Conservation (phyloP, 2,888 invertebrate genomes). For the Agonopterix alstromeriana region DNA sequence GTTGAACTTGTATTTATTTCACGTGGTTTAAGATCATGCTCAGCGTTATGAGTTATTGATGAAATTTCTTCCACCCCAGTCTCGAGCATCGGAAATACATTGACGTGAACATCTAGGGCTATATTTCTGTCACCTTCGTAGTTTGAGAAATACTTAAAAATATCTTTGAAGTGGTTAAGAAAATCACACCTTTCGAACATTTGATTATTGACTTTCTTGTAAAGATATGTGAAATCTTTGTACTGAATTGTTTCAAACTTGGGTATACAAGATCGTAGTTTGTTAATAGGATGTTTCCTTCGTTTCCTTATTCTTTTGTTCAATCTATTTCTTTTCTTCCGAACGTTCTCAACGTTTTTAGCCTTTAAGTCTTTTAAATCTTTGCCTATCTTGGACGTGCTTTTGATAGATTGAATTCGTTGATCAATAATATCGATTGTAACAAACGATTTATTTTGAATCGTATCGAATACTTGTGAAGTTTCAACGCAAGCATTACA, state of each 20-base stretch:
- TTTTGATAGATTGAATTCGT: too few species aligned
- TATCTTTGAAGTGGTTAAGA: conserved; percentile 29
- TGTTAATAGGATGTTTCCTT: conserved; percentile 6
- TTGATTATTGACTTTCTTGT: conserved; percentile 24
- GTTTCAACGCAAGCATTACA: too few species aligned
- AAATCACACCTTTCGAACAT: conserved; percentile 16
- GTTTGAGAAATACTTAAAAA: conserved; percentile 38
- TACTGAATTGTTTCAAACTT: conserved; percentile 18
- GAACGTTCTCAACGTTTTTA: background rate
- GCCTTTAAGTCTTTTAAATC: too few species aligned
- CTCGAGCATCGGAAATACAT: conserved; percentile 31
- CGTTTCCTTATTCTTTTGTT: conserved; percentile 1
- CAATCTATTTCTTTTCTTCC: background rate
- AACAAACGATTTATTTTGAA: too few species aligned
- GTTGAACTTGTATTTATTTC: conserved; percentile 7
- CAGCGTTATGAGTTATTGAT: conserved; percentile 3
- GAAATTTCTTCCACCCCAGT: conserved; percentile 8
- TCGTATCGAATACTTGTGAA: too few species aligned
- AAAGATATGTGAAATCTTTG: conserved; percentile 26
- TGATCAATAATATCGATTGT: too few species aligned
- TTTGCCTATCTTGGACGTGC: too few species aligned
- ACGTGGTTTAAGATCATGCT: conserved; percentile 5
- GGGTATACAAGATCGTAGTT: background rate
- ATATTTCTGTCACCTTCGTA: conserved; percentile 32
- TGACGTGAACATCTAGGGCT: conserved; percentile 46